These are phyloP conservation scores for Trematomus loennbergii DNA, from an alignment of 2,113 vertebrate genomes.

Conservation along the genomic window DNA sequence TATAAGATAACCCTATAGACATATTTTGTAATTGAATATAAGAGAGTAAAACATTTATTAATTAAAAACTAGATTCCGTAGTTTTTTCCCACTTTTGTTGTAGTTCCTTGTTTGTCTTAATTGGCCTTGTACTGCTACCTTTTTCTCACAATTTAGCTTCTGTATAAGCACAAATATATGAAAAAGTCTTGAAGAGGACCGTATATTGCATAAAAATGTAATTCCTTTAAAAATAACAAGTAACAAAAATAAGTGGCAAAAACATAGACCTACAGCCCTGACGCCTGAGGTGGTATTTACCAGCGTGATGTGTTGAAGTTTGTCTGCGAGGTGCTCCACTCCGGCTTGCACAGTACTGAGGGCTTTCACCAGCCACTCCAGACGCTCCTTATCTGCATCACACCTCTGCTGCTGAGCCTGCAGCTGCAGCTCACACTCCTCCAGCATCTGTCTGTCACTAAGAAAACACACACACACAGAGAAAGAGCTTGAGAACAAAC, in stretches of 20 bases:
- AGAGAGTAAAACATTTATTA: too few species aligned
- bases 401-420: conserved; percentile 75
- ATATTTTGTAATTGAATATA: too few species aligned
- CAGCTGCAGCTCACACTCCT: conserved; percentile 75
- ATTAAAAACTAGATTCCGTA: too few species aligned
- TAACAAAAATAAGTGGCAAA: neutral
- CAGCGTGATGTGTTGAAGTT: conserved; percentile 83
- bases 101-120: too few species aligned
- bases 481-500: neutral
- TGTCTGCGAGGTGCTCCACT: conserved; percentile 85
- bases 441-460: conserved; percentile 80
- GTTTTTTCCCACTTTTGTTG: too few species aligned
- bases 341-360: conserved; percentile 74
- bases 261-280: neutral
- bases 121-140: neutral
- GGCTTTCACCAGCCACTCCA: conserved; percentile 76
- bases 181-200: neutral
- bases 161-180: neutral
- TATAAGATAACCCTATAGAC: neutral
- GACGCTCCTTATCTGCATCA: conserved; percentile 59
- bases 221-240: neutral
- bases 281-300: conserved; percentile 54
- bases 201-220: neutral
- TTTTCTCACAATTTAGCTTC: neutral
- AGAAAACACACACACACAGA: conserved; percentile 11